Conservation (phyloP, 1,140 invertebrate genomes). For the Anastrepha ludens region DNA sequence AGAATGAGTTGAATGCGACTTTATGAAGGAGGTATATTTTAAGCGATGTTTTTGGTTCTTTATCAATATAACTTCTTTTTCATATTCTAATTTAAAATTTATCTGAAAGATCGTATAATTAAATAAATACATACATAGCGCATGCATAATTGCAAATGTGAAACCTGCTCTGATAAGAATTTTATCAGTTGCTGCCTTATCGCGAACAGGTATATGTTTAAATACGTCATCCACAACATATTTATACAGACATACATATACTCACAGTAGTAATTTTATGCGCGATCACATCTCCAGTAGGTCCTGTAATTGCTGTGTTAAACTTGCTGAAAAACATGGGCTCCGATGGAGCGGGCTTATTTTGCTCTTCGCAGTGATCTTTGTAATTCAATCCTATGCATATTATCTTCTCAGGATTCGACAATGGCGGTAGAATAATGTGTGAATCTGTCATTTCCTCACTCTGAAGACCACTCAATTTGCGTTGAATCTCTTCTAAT, state of each 20-base stretch:
- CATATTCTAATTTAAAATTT: not conserved
- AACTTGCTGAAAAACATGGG: conserved; percentile 90
- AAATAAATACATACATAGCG: not conserved
- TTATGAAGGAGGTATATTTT: too few species aligned
- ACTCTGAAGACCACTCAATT: conserved; percentile 59
- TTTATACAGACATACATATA: conserved; percentile 40
- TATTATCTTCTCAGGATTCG: conserved; percentile 84
- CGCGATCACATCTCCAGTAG: conserved; percentile 82
- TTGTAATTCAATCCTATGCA: conserved; percentile 88
- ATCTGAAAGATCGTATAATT: not conserved
- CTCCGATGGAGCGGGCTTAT: conserved; percentile 80
- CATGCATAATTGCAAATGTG: too few species aligned
- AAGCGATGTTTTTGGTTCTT: too few species aligned
- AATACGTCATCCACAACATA: not conserved
- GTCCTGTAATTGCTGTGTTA: conserved; percentile 85
- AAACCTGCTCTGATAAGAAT: too few species aligned
- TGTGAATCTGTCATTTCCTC: conserved; percentile 74
- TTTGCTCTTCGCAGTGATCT: conserved; percentile 87
- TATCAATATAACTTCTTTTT: too few species aligned
- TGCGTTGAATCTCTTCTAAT: conserved; percentile 49
- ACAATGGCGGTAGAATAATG: conserved; percentile 80
- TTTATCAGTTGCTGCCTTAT: not conserved
- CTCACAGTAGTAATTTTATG: conserved; percentile 81
- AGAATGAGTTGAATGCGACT: too few species aligned
- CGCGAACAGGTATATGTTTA: not conserved